Evolutionary conservation across 2,113 vertebrate genomes (phyloP).

Genomic region (Mola mola): DNA sequence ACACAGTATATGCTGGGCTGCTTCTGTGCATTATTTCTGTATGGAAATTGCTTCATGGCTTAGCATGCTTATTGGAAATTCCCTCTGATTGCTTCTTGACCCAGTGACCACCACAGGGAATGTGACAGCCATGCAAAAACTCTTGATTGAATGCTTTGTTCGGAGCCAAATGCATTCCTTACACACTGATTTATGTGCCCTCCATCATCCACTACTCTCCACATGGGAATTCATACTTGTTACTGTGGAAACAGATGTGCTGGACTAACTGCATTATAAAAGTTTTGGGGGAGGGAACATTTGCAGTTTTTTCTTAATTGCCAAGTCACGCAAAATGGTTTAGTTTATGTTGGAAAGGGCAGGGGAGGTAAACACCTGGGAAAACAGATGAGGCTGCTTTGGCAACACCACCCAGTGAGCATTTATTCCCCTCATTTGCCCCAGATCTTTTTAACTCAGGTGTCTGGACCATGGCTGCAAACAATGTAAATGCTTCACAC

Average conservation of each 20-base stretch:
- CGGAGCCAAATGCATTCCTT: slow-evolving; percentile 26
- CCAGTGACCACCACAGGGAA: neutral
- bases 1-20: slow-evolving; percentile 4
- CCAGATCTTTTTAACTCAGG: slow-evolving; percentile 50
- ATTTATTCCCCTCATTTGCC: slow-evolving; percentile 42
- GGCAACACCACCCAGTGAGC: slow-evolving; percentile 31
- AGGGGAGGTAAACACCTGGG: slow-evolving; percentile 9
- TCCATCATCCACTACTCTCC: slow-evolving; percentile 24
- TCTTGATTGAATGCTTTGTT: slow-evolving; percentile 54
- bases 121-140: slow-evolving; percentile 28
- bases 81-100: slow-evolving; percentile 11
- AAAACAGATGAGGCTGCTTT: slow-evolving; percentile 40
- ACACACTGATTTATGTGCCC: slow-evolving; percentile 20
- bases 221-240: slow-evolving; percentile 53
- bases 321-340: slow-evolving; percentile 13
- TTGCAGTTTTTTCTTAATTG: neutral
- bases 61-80: slow-evolving; percentile 34
- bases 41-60: slow-evolving; percentile 22
- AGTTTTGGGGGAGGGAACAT: slow-evolving; percentile 10
- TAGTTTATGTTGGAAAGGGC: slow-evolving; percentile 1
- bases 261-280: slow-evolving; percentile 16
- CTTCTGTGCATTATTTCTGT: slow-evolving; percentile 1
- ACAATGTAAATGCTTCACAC: slow-evolving; percentile 55
- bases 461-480: slow-evolving; percentile 27
- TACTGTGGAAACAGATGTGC: slow-evolving; percentile 61